Evolutionary conservation across 2,888 invertebrate species (phyloP), one percentile per base, ranked within the genome.

Genomic region (Caenorhabditis plicata): DNA sequence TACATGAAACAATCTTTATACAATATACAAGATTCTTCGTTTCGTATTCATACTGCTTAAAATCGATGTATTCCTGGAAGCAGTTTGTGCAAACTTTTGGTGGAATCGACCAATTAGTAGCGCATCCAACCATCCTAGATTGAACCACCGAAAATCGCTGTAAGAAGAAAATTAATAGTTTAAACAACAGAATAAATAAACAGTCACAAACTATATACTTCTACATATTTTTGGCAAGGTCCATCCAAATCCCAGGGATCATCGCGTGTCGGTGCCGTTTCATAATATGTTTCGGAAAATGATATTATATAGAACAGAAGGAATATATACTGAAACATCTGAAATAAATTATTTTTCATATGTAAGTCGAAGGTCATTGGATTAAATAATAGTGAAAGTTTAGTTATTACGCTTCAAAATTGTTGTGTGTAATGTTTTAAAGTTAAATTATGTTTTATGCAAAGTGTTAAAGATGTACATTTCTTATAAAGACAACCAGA

Each of bases 1-100:
- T 38, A 31, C 17, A n/a, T n/a, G 11, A 11, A 19, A 22, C 2
- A 33, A 46, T 27, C 9, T 22, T 19, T 3, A 22, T 20, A 46
- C 32, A 43, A 50, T 58, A 35, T 38, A 77, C 78, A 61, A 77
- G 36, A 46, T 75, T 61, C 35, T 71, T 68, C 15, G 72, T 75
- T 22, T 64, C 65, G 45, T 75, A 77, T 35, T 79, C 77, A n/a
- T 55, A 54, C 19, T 76, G 65, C 42, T 72, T 77, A 54, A 75
- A 75, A 8, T 61, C 33, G 3, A 76, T 74, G 54, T 78, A 79
- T 27, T 75, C 44, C 3, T 65, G 63, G 35, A 73, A 63, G 52
- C 79, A 79, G 41, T 79, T 75, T 19, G 76, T 78, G 67, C 79
- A 79, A 11, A 79, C 78, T 54, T 72, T 75, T 5, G 78, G 78